Base-by-base conservation (phyloP, 2,113 vertebrate species). In the Scolopax mira region DNA sequence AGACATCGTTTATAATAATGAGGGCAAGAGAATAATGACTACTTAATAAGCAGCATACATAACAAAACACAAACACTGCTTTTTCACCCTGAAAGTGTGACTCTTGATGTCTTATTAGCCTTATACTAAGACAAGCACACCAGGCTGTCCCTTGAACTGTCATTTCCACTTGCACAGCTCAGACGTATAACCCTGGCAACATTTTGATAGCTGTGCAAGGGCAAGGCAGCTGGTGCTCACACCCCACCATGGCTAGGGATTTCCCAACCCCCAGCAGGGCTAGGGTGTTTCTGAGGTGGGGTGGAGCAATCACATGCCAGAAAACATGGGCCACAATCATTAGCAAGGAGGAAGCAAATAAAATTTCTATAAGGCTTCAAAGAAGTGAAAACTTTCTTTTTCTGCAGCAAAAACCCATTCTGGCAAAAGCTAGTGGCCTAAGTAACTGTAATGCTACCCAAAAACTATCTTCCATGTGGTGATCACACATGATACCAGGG, bases 301-400 rank as follows among this genome's bases (percentile, higher is more conserved):
- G 67, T 62, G 61, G 79, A 83, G 69, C 27, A 51, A 73, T 77
- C 79, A 77, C 61, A 64, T 57, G 55, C 58, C 71, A 88, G 78
- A 85, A 93, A 87, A 73, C 70, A 58, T 54, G 37, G n/a, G 24
- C 79, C 58, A 87, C n/a, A n/a, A 72, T 69, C 81, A 60, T 66
- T 58, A 92, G 61, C 48, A 65, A 72, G 58, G 78, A 93, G 72
- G 85, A 95, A 94, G 79, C 35, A 88, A 92, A 79, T 35, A 13
- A 64, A 55, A 74, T 48, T 85, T 78, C 52, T 42, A 9, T 48
- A 70, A 80, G 25, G n/a, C 31, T 89, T 81, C 71, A 51, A 73
- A 80, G 55, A 69, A 79, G 31, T 24, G 72, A 66, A 49, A 74
- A 18, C 9, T 37, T 84, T 90, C 33, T 74, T 35, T 78, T 90